Evolutionary conservation across 2,888 invertebrate genomes (phyloP), one percentile per base, ranked within the genome.

Genomic region (Tetanocera ferruginea): DNA sequence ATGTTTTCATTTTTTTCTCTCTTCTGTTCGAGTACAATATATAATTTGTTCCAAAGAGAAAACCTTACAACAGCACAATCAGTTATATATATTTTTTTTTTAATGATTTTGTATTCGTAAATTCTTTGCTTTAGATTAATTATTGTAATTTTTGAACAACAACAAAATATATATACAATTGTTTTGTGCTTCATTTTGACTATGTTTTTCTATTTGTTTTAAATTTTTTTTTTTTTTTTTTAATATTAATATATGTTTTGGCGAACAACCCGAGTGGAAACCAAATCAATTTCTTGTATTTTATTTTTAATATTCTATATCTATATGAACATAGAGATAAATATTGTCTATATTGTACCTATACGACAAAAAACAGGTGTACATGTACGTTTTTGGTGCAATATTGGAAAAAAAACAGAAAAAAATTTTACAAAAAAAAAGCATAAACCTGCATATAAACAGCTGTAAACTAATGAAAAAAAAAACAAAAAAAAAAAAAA

Each of bases 231-330:
- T 19, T 9, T 66, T 64, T 19, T 69, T 76, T 23, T 28, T 31
- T 77, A 28, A 52, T 37, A 23, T 64, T 66, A 52, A 66, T 37
- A 64, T 71, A 49, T 78, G 74, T 75, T 78, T 70, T 78, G 76
- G 79, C 77, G 73, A 77, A 91, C 90, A 91, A 92, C 91, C 92
- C 92, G 91, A 93, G 92, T 94, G 94, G 93, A 94, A 94, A 94
- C 94, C 94, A 94, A 94, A 94, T 94, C 94, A 93, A 93, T 84
- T 82, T 76, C 79, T 79, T 80, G 78, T 79, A 69, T 81, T 81
- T 80, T 43, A 43, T 81, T 78, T 78, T 74, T 43, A 49, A 64
- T 73, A 67, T 73, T 14, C 23, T 76, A 64, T 57, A 55, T 70
- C 31, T 73, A 66, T 60, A 67, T 51, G 43, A 74, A 76, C 76